Evolutionary conservation across 2,888 invertebrate species (phyloP).

Genomic region (Megastigmus dorsalis): DNA sequence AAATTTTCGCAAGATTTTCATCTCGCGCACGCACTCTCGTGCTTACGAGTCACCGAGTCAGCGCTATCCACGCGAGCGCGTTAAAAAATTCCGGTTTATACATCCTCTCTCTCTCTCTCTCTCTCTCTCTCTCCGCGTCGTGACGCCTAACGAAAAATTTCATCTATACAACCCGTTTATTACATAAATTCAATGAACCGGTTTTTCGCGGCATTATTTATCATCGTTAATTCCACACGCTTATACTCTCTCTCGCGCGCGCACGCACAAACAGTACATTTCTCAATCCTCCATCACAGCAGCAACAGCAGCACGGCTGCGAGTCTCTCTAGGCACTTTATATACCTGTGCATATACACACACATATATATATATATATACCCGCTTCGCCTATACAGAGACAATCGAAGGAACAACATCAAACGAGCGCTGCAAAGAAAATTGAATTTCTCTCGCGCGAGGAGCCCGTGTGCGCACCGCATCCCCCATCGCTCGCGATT

Average conservation of each 20-base stretch:
- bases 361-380: too few species aligned
- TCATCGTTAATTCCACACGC: slow-evolving; percentile 32
- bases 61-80: background rate
- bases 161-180: slow-evolving; percentile 17
- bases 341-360: too few species aligned
- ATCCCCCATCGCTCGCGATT: slow-evolving; percentile 15
- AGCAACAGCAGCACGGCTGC: background rate
- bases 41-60: too few species aligned
- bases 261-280: background rate
- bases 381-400: too few species aligned
- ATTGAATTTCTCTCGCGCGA: slow-evolving; percentile 31
- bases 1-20: slow-evolving; percentile 27
- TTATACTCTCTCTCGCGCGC: background rate
- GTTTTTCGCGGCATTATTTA: slow-evolving; percentile 21
- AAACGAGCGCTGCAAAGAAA: slow-evolving; percentile 1
- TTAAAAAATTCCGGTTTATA: background rate
- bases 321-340: too few species aligned
- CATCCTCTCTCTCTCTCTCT: too few species aligned
- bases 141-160: slow-evolving; percentile 13
- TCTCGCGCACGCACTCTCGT: too few species aligned
- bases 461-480: slow-evolving; percentile 9
- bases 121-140: background rate
- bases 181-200: slow-evolving; percentile 44
- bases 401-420: slow-evolving; percentile 24
- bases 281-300: slow-evolving; percentile 8